Conservation (phyloP, 1,140 invertebrate species). For the Branchinecta lindahli region DNA sequence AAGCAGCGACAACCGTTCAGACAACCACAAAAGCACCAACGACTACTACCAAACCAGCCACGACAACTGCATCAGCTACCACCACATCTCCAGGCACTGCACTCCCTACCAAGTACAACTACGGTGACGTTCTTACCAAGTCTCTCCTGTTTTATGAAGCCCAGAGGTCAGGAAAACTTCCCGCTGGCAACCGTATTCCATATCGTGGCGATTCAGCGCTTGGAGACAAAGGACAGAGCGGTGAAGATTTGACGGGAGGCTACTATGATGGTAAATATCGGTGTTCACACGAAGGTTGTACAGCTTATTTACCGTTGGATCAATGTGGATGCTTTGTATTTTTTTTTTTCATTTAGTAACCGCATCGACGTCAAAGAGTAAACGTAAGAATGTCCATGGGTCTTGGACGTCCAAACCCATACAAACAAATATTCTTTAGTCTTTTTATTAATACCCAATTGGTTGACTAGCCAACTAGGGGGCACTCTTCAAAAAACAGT, state of each 20-base stretch:
- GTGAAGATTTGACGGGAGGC: constrained; percentile 45
- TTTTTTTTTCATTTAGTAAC: no score
- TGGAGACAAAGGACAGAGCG: constrained; percentile 36
- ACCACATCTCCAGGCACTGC: constrained; percentile 8
- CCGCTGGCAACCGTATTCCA: constrained; percentile 37
- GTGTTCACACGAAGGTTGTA: background rate
- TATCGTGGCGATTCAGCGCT: constrained; percentile 45
- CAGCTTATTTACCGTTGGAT: no score
- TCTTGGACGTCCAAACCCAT: no score
- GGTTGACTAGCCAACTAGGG: no score
- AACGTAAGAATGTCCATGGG: background rate
- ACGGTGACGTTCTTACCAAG: constrained; percentile 35
- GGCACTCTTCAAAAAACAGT: no score
- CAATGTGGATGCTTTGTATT: no score
- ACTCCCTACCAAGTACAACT: constrained; percentile 32
- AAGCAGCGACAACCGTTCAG: background rate
- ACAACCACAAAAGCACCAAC: background rate
- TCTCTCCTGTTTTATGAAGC: constrained; percentile 48
- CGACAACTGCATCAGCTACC: background rate
- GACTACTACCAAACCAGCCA: background rate
- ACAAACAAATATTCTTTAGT: no score
- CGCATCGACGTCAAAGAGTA: no score
- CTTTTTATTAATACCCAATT: no score
- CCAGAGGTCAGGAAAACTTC: constrained; percentile 44
- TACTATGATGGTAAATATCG: constrained; percentile 45